Evolutionary conservation across 2,113 vertebrate species (phyloP), one percentile per base, ranked within the genome.

Genomic region (Vicugna pacos): DNA sequence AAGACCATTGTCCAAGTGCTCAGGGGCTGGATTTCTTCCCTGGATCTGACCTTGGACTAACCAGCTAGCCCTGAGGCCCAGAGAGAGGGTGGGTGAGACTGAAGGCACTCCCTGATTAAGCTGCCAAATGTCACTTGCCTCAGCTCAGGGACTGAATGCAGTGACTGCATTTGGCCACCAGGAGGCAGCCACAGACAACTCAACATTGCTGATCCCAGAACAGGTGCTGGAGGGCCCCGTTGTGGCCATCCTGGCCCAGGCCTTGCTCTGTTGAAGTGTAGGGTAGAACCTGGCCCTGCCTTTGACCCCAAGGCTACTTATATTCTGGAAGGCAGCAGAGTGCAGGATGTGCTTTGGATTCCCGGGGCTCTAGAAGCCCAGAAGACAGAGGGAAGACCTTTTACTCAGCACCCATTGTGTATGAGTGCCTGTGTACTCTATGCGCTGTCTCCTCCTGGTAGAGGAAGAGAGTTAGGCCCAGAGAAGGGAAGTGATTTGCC

Each of bases 111-210:
- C 52, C 26, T 28, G 56, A 35, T 56, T n/a, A 38, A 28, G 9
- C 76, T 69, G 64, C 32, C 62, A 20, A 0, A n/a, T 32, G 46
- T 81, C 70, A 35, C 52, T 56, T 35, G 42, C 52, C 52, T 28
- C 10, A 35, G 42, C 30, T 32, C 32, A 30, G n/a, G 84, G n/a
- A 13, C 26, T 76, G 62, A n/a, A 69, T 95, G 86, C 95, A 96
- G 86, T 84, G 19, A 30, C 92, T 50, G 2, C 42, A 3, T 16
- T 70, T 2, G 56, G 50, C 95, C 97, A 96, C 96, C 32, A 93
- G 96, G 80, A 82, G 92, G 97, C 56, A 93, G 77, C 67, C 89
- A 32, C 0, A 30, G 75, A 69, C 38, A 54, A 64, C 67, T 87
- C 52, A 84, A 58, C 32, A 1, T 80, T 54, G 17, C 64, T 94